phyloP scores from a whole-genome alignment of 2,113 vertebrate genomes.

The Sylvietta virens region DNA sequence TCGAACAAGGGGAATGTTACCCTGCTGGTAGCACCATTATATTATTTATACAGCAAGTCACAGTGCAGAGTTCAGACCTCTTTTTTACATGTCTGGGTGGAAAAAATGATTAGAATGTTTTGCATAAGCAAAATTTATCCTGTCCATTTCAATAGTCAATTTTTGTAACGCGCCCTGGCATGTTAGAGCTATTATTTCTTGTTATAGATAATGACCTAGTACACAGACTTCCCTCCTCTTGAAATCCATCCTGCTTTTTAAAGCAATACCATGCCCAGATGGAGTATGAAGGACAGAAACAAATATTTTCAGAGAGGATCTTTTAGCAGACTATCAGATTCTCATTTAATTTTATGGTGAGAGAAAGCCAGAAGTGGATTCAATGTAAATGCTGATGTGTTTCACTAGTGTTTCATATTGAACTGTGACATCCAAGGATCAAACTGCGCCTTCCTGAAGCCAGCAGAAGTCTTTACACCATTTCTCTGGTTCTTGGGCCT shows the following conservation, averaged over 20 bases:
- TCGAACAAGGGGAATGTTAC: conserved; percentile 20
- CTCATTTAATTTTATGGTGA: not conserved
- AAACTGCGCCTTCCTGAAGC: not conserved
- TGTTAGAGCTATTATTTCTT: not conserved
- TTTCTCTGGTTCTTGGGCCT: not conserved
- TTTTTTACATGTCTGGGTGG: not conserved
- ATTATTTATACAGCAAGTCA: conserved; percentile 40
- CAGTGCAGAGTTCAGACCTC: conserved; percentile 7
- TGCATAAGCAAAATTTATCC: conserved; percentile 22
- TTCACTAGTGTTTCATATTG: not conserved
- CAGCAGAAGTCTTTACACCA: not conserved
- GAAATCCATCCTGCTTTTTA: not conserved
- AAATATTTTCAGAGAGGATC: not conserved
- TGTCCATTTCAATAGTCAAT: not conserved
- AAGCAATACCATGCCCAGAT: not conserved
- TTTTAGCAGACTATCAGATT: not conserved
- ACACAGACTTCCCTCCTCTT: not conserved
- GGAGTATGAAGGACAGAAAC: not conserved
- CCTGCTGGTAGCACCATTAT: conserved; percentile 6
- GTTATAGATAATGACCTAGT: not conserved
- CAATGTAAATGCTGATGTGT: not conserved
- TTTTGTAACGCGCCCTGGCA: not conserved
- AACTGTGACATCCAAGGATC: not conserved
- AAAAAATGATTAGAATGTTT: conserved; percentile 40
- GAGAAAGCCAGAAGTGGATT: not conserved